A percentile compares a stretch with the other conserved stretches of the same genome.
phyloP scores from a whole-genome alignment of 2,888 invertebrate species.

The Xestia rhomboidea region DNA sequence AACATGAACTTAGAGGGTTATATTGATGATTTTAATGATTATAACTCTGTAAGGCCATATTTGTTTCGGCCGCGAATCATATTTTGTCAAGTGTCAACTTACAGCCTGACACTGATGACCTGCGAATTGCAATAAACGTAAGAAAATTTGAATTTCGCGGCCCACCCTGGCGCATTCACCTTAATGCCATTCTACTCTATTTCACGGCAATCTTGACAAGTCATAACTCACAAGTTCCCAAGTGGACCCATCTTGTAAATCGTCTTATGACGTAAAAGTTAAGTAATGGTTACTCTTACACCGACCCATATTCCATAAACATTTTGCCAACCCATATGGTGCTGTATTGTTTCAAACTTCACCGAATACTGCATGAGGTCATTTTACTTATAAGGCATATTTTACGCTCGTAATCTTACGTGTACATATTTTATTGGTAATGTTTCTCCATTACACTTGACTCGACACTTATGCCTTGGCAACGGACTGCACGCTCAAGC shows the following conservation, averaged over 20 bases:
- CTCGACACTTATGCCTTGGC: conserved; percentile 1
- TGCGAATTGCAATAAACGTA: too few relatives aligned
- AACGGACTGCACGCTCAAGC: background rate
- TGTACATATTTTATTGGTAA: conserved; percentile 46
- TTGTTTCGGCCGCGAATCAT: too few relatives aligned
- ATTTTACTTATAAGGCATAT: conserved; percentile 44
- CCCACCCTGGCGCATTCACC: too few relatives aligned
- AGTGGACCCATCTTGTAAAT: background rate
- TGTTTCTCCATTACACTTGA: conserved; percentile 39
- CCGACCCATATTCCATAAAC: background rate
- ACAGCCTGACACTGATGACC: too few relatives aligned
- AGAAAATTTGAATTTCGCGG: too few relatives aligned
- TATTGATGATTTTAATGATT: too few relatives aligned
- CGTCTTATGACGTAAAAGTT: background rate
- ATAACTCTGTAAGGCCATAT: too few relatives aligned
- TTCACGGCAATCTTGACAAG: background rate
- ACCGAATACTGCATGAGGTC: conserved; percentile 38
- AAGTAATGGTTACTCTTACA: background rate
- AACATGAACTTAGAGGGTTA: too few relatives aligned
- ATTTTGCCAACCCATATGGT: background rate
- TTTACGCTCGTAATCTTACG: conserved; percentile 32
- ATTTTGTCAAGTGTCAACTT: too few relatives aligned
- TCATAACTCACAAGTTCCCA: background rate
- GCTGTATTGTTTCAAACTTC: conserved; percentile 28
- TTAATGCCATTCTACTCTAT: background rate